These are phyloP conservation scores for Microtus ochrogaster DNA, from an alignment of 2,113 vertebrate species.

Conservation along the genomic window DNA sequence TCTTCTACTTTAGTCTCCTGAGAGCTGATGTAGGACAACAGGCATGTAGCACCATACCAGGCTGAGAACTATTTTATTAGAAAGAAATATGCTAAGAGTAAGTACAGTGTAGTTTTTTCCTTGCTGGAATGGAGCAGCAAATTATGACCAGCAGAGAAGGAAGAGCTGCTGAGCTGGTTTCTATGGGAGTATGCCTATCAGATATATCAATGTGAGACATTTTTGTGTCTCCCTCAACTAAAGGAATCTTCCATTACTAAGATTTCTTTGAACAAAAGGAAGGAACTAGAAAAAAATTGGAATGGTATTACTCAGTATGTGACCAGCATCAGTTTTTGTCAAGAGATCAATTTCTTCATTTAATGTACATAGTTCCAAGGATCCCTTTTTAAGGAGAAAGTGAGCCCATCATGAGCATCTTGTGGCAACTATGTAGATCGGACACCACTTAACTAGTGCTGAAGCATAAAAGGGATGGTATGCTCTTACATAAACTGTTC, in stretches of 20 bases:
- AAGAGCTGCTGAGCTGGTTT: not conserved
- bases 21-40: not conserved
- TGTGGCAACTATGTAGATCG: conserved; percentile 8
- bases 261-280: not conserved
- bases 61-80: not conserved
- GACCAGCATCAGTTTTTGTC: not conserved
- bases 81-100: not conserved
- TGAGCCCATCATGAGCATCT: conserved; percentile 45
- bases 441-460: not conserved
- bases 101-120: not conserved
- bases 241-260: conserved; percentile 16
- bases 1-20: not conserved
- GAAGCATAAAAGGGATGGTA: not conserved
- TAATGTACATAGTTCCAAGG: conserved; percentile 5
- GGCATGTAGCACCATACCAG: not conserved
- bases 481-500: not conserved
- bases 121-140: not conserved
- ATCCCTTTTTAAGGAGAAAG: conserved; percentile 46
- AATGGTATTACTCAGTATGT: not conserved
- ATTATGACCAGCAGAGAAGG: not conserved
- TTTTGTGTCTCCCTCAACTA: not conserved
- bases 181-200: not conserved
- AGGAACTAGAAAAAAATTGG: not conserved
- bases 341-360: conserved; percentile 27
- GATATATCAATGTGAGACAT: not conserved